These are phyloP conservation scores for Junonia oenone DNA, from an alignment of 2,888 invertebrate species.

Conservation along the genomic window DNA sequence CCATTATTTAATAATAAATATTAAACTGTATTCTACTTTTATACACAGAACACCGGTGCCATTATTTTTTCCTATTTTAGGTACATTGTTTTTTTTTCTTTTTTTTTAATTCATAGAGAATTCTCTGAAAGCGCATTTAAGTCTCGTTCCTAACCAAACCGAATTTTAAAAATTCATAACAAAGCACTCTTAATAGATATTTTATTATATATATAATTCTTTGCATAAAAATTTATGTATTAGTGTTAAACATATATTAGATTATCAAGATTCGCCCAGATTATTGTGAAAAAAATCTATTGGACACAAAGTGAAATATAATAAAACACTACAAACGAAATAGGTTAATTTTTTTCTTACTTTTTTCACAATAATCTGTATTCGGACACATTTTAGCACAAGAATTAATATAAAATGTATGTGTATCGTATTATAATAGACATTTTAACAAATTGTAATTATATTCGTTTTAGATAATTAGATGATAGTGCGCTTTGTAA, in stretches of 20 bases:
- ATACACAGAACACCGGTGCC: neutral
- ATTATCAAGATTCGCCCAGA: conserved; percentile 5
- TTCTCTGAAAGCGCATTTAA: neutral
- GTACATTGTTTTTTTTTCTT: neutral
- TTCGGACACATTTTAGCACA: neutral
- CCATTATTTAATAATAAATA: neutral
- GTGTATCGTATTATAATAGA: neutral
- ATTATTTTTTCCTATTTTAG: neutral
- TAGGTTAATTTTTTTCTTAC: neutral
- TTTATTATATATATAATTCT: neutral
- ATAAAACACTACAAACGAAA: neutral
- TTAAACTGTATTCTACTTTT: neutral
- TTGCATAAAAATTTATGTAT: neutral
- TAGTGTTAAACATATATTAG: neutral
- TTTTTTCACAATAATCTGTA: neutral
- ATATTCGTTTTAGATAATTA: conserved; percentile 4
- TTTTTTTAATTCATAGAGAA: neutral
- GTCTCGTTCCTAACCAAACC: conserved; percentile 3
- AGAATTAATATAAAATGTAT: neutral
- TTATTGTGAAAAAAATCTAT: conserved; percentile 2
- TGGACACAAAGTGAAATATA: neutral
- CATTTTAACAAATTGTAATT: conserved; percentile 11
- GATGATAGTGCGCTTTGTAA: conserved; percentile 16
- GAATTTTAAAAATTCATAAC: neutral
- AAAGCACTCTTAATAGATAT: neutral